These are phyloP conservation scores for Campoletis raptor DNA, from an alignment of 2,888 invertebrate genomes.

Conservation along the genomic window DNA sequence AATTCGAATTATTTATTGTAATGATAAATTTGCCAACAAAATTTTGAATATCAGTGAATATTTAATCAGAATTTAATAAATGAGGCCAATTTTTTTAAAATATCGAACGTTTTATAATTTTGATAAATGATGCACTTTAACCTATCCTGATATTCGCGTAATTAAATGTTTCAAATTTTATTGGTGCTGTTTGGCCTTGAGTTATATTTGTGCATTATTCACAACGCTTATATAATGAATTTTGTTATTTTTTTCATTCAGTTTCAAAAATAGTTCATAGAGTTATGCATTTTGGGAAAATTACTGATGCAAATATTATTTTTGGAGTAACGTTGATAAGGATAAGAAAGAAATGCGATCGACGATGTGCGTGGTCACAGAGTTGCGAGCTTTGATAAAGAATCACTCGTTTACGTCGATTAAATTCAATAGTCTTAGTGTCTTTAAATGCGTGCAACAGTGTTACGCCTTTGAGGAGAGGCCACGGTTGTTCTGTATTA, in stretches of 20 bases:
- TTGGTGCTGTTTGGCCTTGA: constrained; percentile 22
- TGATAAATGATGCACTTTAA: constrained; percentile 36
- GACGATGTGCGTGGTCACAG: neutral
- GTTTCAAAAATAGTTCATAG: neutral
- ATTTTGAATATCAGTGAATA: neutral
- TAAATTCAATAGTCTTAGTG: neutral
- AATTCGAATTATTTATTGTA: neutral
- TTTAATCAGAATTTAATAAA: neutral
- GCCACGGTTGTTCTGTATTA: neutral
- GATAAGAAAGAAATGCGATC: constrained; percentile 8
- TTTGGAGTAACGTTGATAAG: neutral
- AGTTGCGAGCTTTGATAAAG: neutral
- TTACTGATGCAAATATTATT: neutral
- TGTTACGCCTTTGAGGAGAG: constrained; percentile 1
- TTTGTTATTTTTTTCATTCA: neutral
- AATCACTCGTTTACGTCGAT: neutral
- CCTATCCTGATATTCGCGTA: constrained; percentile 18
- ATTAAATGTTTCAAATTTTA: neutral
- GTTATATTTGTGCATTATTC: neutral
- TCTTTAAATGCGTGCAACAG: neutral
- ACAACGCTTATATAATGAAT: neutral
- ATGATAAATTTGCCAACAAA: neutral
- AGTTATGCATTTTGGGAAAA: constrained; percentile 8
- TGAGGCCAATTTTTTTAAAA: neutral
- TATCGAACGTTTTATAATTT: neutral